Evolutionary conservation across 2,797 vertebrate species (phyloP), one percentile per base, ranked within the genome.

Genomic region (Pseudochromis fuscus): DNA sequence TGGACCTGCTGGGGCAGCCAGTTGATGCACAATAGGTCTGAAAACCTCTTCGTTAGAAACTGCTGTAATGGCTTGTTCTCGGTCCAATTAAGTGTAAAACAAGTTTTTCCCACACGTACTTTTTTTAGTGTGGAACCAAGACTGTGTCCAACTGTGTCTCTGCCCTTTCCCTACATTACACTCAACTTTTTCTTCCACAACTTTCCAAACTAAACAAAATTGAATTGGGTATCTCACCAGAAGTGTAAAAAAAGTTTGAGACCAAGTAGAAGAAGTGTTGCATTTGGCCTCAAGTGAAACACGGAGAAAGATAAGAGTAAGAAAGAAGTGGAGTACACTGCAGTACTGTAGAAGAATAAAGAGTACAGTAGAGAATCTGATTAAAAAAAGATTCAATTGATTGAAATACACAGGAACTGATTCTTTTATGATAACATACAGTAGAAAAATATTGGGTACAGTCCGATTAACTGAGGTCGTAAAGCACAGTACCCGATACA

Each of bases 121-220:
- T 33, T 42, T 31, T 61, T 7, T 66, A 18, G 2, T 68, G 60
- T 25, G 21, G 21, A 67, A 53, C 31, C 30, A 48, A 56, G 19
- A 52, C 35, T 38, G n/a, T n/a, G n/a, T 23, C 35, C 19, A 21
- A 57, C 19, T 50, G 59, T 3, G 13, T 44, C 21, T 38, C 48
- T 61, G 59, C 28, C 52, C 31, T 81, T 85, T 74, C 52, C 27
- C 5, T 72, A 30, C 25, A 49, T 46, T 16, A 46, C 28, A 48
- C 13, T 61, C 8, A 42, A 72, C n/a, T 53, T 65, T 53, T 65
- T 21, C 7, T 46, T 23, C 12, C 16, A 2, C 37, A 69, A 44
- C 27, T 38, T 21, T 53, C 13, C 23, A 53, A 16, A 60, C 11
- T 0, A 59, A 61, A 70, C 45, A 51, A 33, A 71, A 70, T 57